Conservation (phyloP, 2,888 invertebrate species). For the Caenorhabditis japonica region DNA sequence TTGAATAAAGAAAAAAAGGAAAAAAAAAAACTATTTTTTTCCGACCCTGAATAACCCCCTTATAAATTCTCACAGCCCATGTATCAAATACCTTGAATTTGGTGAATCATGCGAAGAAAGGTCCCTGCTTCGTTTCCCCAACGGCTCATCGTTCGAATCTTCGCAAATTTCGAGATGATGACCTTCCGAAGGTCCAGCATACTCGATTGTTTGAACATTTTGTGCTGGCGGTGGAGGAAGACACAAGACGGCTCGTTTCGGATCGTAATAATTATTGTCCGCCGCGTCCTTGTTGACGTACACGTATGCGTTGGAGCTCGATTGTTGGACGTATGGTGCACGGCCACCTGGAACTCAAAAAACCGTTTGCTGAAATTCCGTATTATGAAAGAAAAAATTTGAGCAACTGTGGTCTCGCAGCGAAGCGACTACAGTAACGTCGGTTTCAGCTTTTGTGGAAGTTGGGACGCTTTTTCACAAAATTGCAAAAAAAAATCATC, state of each 20-base stretch:
- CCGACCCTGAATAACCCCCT: too few relatives aligned
- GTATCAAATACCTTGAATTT: constrained; percentile 62
- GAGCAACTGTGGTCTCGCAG: too few relatives aligned
- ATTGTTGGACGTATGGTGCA: constrained; percentile 8
- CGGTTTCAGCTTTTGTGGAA: too few relatives aligned
- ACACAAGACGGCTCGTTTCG: constrained; percentile 15
- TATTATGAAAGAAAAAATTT: too few relatives aligned
- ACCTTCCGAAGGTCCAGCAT: constrained; percentile 7
- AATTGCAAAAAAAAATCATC: too few relatives aligned
- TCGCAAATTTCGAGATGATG: constrained; percentile 25
- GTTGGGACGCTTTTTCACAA: too few relatives aligned
- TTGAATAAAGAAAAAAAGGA: too few relatives aligned
- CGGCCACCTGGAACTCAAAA: constrained; percentile 24
- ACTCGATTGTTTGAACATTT: background rate
- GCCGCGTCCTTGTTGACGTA: constrained; percentile 18
- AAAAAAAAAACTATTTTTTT: too few relatives aligned
- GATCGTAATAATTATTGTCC: constrained; percentile 28
- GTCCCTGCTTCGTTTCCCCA: constrained; percentile 69
- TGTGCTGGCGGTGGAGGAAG: constrained; percentile 24
- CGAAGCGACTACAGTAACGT: too few relatives aligned
- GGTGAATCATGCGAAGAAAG: constrained; percentile 66
- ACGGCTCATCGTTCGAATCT: constrained; percentile 62
- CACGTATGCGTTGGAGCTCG: constrained; percentile 3
- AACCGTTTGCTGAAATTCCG: too few relatives aligned
- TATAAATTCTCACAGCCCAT: too few relatives aligned